phyloP scores from a whole-genome alignment of 2,113 vertebrate species.

The Charina bottae region DNA sequence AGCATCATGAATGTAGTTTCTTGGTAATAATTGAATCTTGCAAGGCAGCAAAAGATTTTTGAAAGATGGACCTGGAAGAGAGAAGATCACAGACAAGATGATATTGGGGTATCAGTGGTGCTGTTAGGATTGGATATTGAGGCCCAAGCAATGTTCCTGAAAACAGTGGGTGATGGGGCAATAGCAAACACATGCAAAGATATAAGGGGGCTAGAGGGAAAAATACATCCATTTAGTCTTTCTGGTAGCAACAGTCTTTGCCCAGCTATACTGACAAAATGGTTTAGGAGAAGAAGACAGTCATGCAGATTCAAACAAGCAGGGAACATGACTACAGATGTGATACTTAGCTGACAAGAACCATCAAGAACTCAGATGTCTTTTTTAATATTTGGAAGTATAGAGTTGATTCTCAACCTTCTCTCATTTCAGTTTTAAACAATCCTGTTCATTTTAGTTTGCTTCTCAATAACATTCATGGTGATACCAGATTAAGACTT shows the following conservation, averaged over 20 bases:
- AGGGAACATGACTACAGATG: neutral
- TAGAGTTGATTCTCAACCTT: neutral
- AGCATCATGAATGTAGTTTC: neutral
- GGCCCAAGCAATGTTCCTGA: neutral
- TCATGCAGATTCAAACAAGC: neutral
- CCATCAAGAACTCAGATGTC: no score
- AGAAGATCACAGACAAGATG: neutral
- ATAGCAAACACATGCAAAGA: no score
- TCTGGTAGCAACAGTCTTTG: neutral
- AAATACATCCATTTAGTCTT: neutral
- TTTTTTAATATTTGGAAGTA: conserved; percentile 12
- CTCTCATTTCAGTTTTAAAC: conserved; percentile 10
- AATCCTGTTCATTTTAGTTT: neutral
- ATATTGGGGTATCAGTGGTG: neutral
- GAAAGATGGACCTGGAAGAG: neutral
- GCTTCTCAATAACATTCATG: neutral
- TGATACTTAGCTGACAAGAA: neutral
- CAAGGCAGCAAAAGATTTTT: neutral
- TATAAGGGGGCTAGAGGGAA: neutral
- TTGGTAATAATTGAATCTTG: neutral
- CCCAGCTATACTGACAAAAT: neutral
- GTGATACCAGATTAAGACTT: neutral
- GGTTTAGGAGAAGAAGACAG: neutral
- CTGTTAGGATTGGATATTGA: neutral
- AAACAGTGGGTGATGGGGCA: no score